These are phyloP conservation scores for Mastigias papua DNA, from an alignment of 30 jellyfish, hydroid and myxozoan genomes.

Conservation along the genomic window DNA sequence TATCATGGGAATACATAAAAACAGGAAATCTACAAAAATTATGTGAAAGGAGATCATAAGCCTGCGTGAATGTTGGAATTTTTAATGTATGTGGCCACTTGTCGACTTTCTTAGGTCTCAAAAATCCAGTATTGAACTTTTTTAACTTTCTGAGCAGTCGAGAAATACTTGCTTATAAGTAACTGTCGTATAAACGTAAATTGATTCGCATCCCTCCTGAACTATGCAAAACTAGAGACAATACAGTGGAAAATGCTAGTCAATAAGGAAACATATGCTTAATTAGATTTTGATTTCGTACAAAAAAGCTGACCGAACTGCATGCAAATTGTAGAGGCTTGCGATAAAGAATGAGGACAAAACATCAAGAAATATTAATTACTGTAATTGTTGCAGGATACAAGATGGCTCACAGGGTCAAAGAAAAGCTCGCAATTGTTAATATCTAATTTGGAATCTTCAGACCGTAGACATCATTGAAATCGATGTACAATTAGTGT, in stretches of 20 bases:
- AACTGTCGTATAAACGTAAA: no score
- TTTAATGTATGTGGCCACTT: no score
- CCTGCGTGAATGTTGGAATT: no score
- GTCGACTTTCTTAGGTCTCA: no score
- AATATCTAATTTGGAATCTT: background rate
- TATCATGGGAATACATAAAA: no score
- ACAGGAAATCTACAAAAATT: no score
- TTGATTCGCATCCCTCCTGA: slow-evolving; percentile 34
- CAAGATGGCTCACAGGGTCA: slow-evolving; percentile 44
- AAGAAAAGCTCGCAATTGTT: slow-evolving; percentile 2
- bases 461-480: background rate
- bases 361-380: slow-evolving; percentile 6
- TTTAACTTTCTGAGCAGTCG: no score
- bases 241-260: background rate
- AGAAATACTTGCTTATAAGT: no score
- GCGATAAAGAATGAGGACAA: slow-evolving; percentile 33
- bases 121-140: no score
- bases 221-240: background rate
- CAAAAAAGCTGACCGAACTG: slow-evolving; percentile 8
- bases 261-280: slow-evolving; percentile 71
- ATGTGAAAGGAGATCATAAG: no score
- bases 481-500: no score
- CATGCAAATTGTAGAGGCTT: slow-evolving; percentile 12
- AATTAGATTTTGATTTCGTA: slow-evolving; percentile 35
- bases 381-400: slow-evolving; percentile 33